A percentile compares a stretch with the other conserved stretches of the same genome.
Evolutionary conservation across 2,797 vertebrate species (phyloP).

Genomic region (Hozukius guyotensis): DNA sequence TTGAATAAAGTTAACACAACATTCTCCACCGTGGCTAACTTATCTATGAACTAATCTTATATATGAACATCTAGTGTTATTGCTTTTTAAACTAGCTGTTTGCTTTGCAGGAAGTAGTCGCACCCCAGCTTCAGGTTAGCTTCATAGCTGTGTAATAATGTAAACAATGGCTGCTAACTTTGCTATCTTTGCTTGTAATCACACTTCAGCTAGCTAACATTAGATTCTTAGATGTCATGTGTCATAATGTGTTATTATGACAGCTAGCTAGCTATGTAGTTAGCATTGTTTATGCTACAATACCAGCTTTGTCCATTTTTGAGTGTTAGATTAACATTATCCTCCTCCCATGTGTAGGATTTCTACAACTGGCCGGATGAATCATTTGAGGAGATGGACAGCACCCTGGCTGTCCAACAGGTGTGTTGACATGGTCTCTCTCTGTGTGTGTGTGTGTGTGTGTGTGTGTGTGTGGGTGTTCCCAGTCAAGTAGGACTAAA

Average conservation of each 20-base stretch:
- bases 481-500: not conserved
- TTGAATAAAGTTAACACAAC: accelerated
- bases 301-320: not conserved
- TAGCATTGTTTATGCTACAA: not conserved
- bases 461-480: not conserved
- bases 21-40: accelerated
- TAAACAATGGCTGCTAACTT: not conserved
- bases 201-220: not conserved
- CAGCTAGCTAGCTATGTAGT: not conserved
- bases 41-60: not conserved
- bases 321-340: conserved; percentile 19
- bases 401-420: conserved; percentile 97
- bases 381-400: conserved; percentile 99
- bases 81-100: not conserved
- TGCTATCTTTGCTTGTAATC: not conserved
- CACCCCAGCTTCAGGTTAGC: conserved; percentile 11
- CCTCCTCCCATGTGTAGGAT: conserved; percentile 81
- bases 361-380: conserved; percentile 99
- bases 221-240: not conserved
- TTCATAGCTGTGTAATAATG: not conserved
- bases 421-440: conserved; percentile 71
- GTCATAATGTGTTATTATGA: not conserved
- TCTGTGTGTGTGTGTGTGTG: not conserved
- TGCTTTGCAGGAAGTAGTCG: conserved; percentile 55
- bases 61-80: no score